Conservation (phyloP, 2,797 vertebrate species). For the Myotis vivesi region DNA sequence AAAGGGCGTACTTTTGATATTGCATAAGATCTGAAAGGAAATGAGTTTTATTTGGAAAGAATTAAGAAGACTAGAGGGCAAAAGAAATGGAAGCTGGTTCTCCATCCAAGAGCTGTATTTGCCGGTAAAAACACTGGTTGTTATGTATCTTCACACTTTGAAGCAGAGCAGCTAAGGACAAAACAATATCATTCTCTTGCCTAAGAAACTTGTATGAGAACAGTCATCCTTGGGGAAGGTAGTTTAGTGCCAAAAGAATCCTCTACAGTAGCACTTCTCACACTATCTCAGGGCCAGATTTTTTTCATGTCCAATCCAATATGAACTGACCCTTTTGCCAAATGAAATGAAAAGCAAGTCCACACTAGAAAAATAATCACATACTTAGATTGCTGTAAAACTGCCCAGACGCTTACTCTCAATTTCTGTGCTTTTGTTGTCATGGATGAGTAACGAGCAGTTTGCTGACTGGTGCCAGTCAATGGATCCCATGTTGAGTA, state of each 20-base stretch:
- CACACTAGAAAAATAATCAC: conserved; percentile 20
- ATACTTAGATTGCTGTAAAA: neutral
- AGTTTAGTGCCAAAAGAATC: neutral
- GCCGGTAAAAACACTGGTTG: neutral
- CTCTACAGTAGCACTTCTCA: neutral
- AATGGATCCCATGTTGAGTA: neutral
- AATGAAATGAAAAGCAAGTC: conserved; percentile 42
- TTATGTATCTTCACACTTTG: neutral
- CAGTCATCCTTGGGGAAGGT: neutral
- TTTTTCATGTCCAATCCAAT: neutral
- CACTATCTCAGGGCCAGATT: neutral
- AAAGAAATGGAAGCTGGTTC: neutral
- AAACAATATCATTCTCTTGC: neutral
- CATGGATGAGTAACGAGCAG: neutral
- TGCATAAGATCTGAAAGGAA: neutral
- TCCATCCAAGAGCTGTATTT: neutral
- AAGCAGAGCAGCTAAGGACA: neutral
- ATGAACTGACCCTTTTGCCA: neutral
- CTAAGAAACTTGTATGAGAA: neutral
- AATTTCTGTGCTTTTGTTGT: neutral
- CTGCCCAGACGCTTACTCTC: neutral
- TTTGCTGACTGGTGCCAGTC: neutral
- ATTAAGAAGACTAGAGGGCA: neutral
- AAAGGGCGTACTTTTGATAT: neutral
- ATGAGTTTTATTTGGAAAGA: neutral